Conservation (phyloP, 2,797 vertebrate species). For the Lacerta viridis region DNA sequence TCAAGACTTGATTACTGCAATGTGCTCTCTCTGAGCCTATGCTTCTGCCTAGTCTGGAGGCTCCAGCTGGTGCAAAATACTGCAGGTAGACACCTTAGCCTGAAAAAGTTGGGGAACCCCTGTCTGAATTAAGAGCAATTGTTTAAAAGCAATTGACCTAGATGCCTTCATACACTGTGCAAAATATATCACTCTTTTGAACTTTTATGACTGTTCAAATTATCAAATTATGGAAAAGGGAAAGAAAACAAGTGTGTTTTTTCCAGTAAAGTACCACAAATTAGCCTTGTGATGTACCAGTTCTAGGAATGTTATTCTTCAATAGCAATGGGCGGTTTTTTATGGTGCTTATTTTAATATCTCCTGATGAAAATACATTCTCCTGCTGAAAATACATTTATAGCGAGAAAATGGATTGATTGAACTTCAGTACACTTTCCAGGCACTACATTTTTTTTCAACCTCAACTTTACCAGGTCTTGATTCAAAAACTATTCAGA, state of each 20-base stretch:
- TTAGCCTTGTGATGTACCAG: constrained; percentile 4
- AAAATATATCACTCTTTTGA: constrained; percentile 27
- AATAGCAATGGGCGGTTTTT: constrained; percentile 16
- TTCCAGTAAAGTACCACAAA: constrained; percentile 40
- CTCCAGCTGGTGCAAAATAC: no score
- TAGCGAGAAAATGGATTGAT: constrained; percentile 11
- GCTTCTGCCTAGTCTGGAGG: no score
- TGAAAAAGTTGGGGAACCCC: not conserved
- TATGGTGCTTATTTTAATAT: constrained; percentile 14
- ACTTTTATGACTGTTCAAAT: not conserved
- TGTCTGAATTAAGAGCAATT: not conserved
- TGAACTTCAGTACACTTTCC: constrained; percentile 22
- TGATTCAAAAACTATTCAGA: not conserved
- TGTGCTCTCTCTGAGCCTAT: no score
- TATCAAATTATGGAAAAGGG: constrained; percentile 19
- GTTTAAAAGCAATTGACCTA: not conserved
- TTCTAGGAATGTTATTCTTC: constrained; percentile 3
- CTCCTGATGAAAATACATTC: constrained; percentile 12
- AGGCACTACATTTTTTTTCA: constrained; percentile 26
- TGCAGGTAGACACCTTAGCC: not conserved
- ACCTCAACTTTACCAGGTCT: not conserved
- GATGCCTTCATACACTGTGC: not conserved
- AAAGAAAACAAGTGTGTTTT: not conserved
- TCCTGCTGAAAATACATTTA: constrained; percentile 26
- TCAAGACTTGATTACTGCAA: no score